Evolutionary conservation across 2,113 vertebrate genomes (phyloP).

Genomic region (Scatophagus argus): DNA sequence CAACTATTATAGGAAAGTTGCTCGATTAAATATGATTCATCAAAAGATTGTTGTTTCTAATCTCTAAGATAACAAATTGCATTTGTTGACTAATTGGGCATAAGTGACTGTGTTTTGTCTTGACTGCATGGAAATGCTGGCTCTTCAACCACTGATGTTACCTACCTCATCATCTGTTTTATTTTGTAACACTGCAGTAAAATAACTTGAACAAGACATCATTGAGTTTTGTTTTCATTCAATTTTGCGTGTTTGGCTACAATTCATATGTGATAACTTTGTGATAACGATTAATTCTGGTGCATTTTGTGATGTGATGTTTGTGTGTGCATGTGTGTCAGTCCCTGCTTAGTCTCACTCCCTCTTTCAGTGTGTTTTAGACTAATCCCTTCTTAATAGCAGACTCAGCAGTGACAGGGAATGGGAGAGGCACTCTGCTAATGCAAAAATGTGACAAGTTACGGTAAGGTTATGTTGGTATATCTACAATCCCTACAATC

Average conservation of each 20-base stretch:
- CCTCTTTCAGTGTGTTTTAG: conserved; percentile 21
- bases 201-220: neutral
- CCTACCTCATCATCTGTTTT: conserved; percentile 14
- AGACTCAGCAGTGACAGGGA: conserved; percentile 18
- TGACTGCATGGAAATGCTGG: neutral
- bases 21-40: conserved; percentile 8
- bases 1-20: neutral
- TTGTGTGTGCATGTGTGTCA: neutral
- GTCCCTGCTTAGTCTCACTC: neutral
- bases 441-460: conserved; percentile 19
- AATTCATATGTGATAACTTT: neutral
- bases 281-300: neutral
- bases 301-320: neutral
- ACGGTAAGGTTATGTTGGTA: conserved; percentile 1
- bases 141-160: neutral
- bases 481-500: neutral
- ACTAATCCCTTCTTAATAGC: conserved; percentile 45
- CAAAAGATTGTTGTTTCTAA: neutral
- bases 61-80: neutral
- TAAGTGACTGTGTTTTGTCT: neutral
- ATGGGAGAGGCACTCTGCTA: conserved; percentile 19
- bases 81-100: conserved; percentile 13
- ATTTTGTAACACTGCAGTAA: neutral
- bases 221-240: neutral
- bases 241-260: neutral